phyloP scores from a whole-genome alignment of 2,113 vertebrate species.

The Dolichotis patagonum region DNA sequence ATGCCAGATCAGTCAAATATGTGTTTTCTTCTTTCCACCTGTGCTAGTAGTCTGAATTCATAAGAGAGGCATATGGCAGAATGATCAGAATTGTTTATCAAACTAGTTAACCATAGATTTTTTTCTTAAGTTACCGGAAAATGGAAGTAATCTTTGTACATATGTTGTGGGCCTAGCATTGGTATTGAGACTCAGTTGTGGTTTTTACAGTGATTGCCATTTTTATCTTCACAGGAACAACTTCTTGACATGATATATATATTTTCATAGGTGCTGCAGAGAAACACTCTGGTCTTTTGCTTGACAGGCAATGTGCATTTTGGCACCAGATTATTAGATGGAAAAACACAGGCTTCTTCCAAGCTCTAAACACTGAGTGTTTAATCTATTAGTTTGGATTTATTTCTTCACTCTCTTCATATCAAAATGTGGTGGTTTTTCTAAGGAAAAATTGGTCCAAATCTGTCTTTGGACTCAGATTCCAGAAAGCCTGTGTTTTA shows the following conservation, averaged over 20 bases:
- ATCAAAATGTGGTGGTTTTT: constrained; percentile 64
- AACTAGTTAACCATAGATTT: constrained; percentile 23
- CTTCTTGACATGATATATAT: background rate
- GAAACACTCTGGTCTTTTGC: background rate
- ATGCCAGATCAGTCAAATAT: background rate
- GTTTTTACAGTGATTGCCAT: background rate
- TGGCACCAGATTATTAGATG: constrained; percentile 42
- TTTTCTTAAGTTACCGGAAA: background rate
- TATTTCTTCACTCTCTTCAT: constrained; percentile 48
- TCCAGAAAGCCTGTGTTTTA: constrained; percentile 47
- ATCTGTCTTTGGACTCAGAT: constrained; percentile 52
- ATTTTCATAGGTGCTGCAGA: constrained; percentile 51
- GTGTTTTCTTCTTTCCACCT: background rate
- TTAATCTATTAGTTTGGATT: constrained; percentile 64
- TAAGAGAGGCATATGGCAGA: constrained; percentile 40
- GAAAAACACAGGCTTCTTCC: constrained; percentile 70
- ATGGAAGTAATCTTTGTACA: background rate
- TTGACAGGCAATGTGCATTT: constrained; percentile 50
- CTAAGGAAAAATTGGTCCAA: constrained; percentile 64
- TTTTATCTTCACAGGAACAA: background rate
- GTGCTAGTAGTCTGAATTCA: constrained; percentile 31
- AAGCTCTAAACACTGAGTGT: constrained; percentile 44
- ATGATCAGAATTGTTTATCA: constrained; percentile 47
- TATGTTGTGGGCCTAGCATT: background rate
- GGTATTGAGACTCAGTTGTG: background rate